Percentiles rank a stretch among this genome's conserved stretches.
Conservation (phyloP, 2,888 invertebrate species). For the Volucella bombylans region DNA sequence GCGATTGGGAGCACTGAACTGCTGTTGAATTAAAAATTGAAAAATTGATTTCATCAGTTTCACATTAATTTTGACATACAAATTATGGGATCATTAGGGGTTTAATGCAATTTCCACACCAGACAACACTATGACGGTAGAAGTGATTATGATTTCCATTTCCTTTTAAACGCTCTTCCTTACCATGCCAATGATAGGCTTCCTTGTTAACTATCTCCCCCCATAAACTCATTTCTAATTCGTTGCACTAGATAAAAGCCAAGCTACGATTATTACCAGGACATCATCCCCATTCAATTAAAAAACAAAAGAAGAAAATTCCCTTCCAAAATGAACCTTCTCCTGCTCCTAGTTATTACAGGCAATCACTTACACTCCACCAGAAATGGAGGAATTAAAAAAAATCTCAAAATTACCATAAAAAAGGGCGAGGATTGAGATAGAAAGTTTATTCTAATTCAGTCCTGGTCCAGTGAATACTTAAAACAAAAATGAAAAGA, state of each 20-base stretch:
- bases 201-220: too few species aligned
- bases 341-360: background rate
- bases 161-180: too few species aligned
- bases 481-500: background rate
- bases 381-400: background rate
- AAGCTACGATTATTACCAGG: background rate
- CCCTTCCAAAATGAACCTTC: background rate
- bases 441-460: background rate
- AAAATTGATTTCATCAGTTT: too few species aligned
- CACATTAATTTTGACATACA: too few species aligned
- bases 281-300: slow-evolving; percentile 23
- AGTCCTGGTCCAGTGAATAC: background rate
- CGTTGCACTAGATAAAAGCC: background rate
- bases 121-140: too few species aligned
- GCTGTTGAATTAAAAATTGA: too few species aligned
- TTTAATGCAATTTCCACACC: too few species aligned
- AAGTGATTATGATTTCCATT: too few species aligned
- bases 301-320: background rate
- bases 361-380: slow-evolving; percentile 22
- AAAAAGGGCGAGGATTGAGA: slow-evolving; percentile 8
- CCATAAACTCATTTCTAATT: background rate
- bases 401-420: slow-evolving; percentile 38
- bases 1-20: too few species aligned
- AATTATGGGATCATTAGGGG: too few species aligned
- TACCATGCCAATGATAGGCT: too few species aligned